Conservation (phyloP, 2,797 vertebrate genomes). For the Rhabdomys pumilio region DNA sequence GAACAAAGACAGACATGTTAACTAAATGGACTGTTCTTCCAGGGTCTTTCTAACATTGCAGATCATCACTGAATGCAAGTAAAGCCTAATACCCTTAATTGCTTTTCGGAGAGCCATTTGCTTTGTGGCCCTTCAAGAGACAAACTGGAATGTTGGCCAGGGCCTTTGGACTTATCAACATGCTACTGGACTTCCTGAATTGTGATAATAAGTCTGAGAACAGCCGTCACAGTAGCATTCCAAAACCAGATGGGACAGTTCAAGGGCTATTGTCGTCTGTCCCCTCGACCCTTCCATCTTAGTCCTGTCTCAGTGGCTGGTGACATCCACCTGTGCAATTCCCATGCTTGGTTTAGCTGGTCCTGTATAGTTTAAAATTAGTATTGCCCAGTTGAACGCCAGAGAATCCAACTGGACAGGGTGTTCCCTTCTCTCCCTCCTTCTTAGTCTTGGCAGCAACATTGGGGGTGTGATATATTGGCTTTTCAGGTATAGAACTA, state of each 20-base stretch:
- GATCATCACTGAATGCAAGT: neutral
- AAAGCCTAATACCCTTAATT: neutral
- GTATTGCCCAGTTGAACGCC: neutral
- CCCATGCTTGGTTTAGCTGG: neutral
- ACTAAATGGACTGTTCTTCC: neutral
- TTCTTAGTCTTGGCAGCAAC: neutral
- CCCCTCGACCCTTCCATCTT: neutral
- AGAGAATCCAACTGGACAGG: neutral
- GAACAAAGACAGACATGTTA: neutral
- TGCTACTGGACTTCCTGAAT: neutral
- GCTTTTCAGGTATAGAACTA: neutral
- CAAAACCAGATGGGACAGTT: neutral
- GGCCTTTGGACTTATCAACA: conserved; percentile 14
- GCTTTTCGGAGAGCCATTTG: neutral
- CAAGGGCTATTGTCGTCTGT: neutral
- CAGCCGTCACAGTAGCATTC: neutral
- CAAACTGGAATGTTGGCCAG: neutral
- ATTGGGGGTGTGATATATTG: neutral
- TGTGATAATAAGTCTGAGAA: neutral
- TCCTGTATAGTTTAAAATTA: neutral
- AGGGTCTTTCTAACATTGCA: neutral
- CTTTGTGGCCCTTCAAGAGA: neutral
- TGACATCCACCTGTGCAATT: neutral
- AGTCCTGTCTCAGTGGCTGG: neutral
- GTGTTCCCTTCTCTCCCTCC: neutral